Conservation (phyloP, 2,113 vertebrate species). For the Tonatia bakeri region DNA sequence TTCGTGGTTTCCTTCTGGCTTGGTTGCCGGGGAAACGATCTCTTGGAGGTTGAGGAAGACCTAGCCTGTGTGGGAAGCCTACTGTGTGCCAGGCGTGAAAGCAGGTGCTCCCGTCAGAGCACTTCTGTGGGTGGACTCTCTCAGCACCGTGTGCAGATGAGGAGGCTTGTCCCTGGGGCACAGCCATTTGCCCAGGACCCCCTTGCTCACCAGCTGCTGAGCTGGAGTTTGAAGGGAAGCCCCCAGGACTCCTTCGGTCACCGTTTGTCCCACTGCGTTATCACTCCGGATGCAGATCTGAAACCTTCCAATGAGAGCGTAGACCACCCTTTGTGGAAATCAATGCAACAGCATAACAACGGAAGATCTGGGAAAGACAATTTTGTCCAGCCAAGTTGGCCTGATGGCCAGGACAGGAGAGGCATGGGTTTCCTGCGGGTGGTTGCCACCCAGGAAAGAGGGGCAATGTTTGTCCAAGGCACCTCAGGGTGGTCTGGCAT, state of each 20-base stretch:
- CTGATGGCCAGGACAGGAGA: not conserved
- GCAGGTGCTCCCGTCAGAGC: not conserved
- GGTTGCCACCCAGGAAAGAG: not conserved
- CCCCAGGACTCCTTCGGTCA: fast-evolving
- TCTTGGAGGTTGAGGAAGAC: not conserved
- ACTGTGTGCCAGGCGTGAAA: fast-evolving
- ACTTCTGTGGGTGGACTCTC: fast-evolving
- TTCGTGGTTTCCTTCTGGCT: not conserved
- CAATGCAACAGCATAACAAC: not conserved
- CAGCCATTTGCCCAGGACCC: not conserved
- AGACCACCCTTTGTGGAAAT: not conserved
- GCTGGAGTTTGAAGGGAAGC: not conserved
- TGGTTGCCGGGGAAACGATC: not conserved
- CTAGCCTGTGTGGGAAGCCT: not conserved
- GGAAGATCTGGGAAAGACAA: not conserved
- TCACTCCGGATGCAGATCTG: not conserved
- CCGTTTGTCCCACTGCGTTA: fast-evolving
- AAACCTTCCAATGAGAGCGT: not conserved
- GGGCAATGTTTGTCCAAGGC: not conserved
- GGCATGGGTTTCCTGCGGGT: fast-evolving
- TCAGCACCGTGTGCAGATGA: not conserved
- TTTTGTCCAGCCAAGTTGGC: not conserved
- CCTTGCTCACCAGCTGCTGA: too few relatives aligned
- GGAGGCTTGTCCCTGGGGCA: not conserved
- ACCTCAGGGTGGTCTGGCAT: not conserved